These are phyloP conservation scores for Equus quagga DNA, from an alignment of 2,113 vertebrate species.

Conservation along the genomic window DNA sequence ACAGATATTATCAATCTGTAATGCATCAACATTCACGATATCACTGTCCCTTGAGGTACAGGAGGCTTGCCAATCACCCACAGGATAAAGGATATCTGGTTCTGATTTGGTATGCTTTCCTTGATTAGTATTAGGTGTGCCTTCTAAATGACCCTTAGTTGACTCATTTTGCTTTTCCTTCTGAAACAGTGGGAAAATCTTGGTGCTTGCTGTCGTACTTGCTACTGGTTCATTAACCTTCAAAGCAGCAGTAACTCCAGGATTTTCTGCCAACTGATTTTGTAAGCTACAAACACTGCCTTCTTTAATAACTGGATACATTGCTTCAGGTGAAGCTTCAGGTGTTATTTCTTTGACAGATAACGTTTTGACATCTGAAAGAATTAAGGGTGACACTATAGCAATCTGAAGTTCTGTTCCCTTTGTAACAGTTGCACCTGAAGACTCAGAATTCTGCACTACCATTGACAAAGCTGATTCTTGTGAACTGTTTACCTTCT, in stretches of 20 bases:
- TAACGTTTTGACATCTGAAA: constrained; percentile 79
- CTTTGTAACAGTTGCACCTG: constrained; percentile 76
- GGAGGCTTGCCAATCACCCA: neutral
- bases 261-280: neutral
- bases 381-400: constrained; percentile 88
- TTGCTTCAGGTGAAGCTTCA: constrained; percentile 29
- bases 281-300: constrained; percentile 75
- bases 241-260: neutral
- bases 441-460: constrained; percentile 80
- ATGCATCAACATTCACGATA: constrained; percentile 3
- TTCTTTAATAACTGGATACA: constrained; percentile 70
- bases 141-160: constrained; percentile 2
- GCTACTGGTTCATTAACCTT: neutral
- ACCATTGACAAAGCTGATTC: constrained; percentile 36
- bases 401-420: constrained; percentile 88
- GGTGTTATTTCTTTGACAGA: constrained; percentile 50
- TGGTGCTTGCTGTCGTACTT: neutral
- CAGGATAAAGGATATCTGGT: neutral
- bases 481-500: neutral
- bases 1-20: constrained; percentile 88
- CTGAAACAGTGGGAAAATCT: neutral
- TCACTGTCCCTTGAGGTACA: neutral
- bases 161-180: constrained; percentile 63
- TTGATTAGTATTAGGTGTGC: neutral
- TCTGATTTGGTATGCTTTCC: neutral